Evolutionary conservation across 1,140 invertebrate genomes (phyloP).

Genomic region (Magallana gigas): DNA sequence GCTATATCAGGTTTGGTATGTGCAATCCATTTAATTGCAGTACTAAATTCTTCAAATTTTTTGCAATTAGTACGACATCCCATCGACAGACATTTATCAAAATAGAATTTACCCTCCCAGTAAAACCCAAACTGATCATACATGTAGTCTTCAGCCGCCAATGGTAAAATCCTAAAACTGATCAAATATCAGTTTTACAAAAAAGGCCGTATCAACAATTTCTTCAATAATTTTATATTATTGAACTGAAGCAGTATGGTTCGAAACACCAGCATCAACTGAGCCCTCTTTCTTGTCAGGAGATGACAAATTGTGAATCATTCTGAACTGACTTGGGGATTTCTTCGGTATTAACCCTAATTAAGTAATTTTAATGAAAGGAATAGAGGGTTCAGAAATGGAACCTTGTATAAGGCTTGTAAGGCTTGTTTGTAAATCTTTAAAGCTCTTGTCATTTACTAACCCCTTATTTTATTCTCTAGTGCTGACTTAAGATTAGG

Average conservation of each 20-base stretch:
- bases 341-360: constrained; percentile 48
- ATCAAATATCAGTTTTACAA: constrained; percentile 43
- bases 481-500: constrained; percentile 27
- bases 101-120: constrained; percentile 34
- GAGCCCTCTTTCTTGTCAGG: constrained; percentile 25
- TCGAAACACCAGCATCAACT: constrained; percentile 49
- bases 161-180: constrained; percentile 47
- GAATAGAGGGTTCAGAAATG: constrained; percentile 30
- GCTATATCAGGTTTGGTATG: not conserved
- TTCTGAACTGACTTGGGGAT: constrained; percentile 6
- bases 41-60: constrained; percentile 22
- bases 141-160: not conserved
- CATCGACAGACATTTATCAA: constrained; percentile 38
- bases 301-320: constrained; percentile 56
- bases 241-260: constrained; percentile 33
- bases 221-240: constrained; percentile 53
- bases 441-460: constrained; percentile 38
- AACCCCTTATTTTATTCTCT: not conserved
- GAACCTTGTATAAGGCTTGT: constrained; percentile 40
- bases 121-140: constrained; percentile 7
- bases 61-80: not conserved
- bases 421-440: constrained; percentile 43
- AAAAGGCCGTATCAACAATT: constrained; percentile 36
- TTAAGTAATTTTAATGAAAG: constrained; percentile 31
- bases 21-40: constrained; percentile 16